Evolutionary conservation across 2,888 invertebrate species (phyloP), one percentile per base, ranked within the genome.

Genomic region (Chalcis sispes): DNA sequence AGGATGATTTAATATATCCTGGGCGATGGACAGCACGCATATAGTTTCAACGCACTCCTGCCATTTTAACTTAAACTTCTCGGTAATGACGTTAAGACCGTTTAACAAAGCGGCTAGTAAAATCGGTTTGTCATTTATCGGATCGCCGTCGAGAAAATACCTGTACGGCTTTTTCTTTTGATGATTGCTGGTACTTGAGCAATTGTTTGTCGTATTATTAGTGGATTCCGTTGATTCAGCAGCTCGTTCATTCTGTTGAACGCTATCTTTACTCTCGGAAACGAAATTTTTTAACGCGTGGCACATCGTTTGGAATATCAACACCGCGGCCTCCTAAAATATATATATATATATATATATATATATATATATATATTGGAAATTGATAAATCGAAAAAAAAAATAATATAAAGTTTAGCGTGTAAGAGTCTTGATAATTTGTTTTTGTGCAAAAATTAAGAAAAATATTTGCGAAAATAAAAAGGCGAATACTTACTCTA

Each of bases 31-130:
- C 48, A 92, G 87, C 13, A 95, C 89, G 79, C 93, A 93, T 75
- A 94, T 90, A 0, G 94, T 93, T 89, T 95, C 95, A 1, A 95
- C 90, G 73, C 94, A 94, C 81, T 95, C 94, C 73, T 93, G 92
- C 95, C 95, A 95, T 40, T 93, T 93, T 15, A 95, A 92, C 77
- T 93, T 91, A 80, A 93, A 93, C 59, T 93, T 91, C 75, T 92
- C 92, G 3, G 95, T 92, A 54, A 95, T 89, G 0, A 91, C 90
- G 25, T 92, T 90, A 13, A 95, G 89, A 0, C 91, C 92, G 72
- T 94, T 93, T 73, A 95, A 87, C 0, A 94, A 90, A n/a, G 93
- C 91, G 10, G 92, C 91, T 84, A 94, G 89, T 29, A 94, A 91
- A 52, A 88, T 87, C 0, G 90, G 90, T 81, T 89, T 89, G 50